Conservation (phyloP, 1,140 invertebrate species). For the Lepidurus packardi region DNA sequence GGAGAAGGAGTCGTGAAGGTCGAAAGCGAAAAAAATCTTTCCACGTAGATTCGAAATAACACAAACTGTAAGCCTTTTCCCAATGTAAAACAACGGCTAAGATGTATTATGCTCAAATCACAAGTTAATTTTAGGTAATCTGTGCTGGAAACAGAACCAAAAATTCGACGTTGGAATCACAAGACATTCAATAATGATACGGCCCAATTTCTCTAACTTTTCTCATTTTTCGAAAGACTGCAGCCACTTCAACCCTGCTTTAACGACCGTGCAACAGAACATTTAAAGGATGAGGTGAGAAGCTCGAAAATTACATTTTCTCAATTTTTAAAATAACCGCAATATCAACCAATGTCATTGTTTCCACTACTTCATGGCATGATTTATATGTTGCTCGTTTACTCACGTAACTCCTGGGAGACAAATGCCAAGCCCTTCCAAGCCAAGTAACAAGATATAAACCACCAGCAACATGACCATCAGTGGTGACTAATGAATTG, state of each 20-base stretch:
- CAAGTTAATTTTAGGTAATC: too few species aligned
- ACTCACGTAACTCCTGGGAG: not conserved
- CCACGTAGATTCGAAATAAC: too few species aligned
- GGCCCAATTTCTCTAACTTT: not conserved
- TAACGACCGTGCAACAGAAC: not conserved
- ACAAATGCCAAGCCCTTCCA: not conserved
- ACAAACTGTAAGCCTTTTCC: too few species aligned
- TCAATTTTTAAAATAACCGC: not conserved
- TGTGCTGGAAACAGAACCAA: not conserved
- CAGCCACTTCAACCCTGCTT: not conserved
- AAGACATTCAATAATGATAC: not conserved
- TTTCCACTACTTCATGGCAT: not conserved
- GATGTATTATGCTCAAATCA: too few species aligned
- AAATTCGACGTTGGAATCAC: not conserved
- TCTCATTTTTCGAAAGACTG: not conserved
- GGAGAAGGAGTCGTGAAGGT: too few species aligned
- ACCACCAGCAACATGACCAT: not conserved
- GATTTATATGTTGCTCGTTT: not conserved
- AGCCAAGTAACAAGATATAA: conserved; percentile 8
- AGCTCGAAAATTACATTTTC: too few species aligned
- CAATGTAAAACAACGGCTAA: too few species aligned
- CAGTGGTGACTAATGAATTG: conserved; percentile 3
- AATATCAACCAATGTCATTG: not conserved
- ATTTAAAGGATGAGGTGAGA: too few species aligned
- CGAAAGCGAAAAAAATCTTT: too few species aligned